Evolutionary conservation across 2,113 vertebrate genomes (phyloP).

Genomic region (Heliornis fulica): DNA sequence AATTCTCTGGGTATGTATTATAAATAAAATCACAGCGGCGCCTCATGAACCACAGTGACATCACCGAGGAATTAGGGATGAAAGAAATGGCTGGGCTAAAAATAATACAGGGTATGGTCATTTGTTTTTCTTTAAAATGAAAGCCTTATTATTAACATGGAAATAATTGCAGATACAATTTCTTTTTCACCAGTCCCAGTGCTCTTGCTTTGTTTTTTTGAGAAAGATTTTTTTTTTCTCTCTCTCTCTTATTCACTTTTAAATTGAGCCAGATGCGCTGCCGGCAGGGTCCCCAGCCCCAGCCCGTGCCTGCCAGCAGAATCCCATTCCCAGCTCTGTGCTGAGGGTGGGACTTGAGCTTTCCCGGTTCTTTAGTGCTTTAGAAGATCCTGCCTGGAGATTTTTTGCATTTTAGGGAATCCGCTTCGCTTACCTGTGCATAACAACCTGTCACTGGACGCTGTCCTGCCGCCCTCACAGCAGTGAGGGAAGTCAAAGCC

Average conservation of each 20-base stretch:
- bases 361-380: background rate
- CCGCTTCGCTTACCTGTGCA: fast-evolving
- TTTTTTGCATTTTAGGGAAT: background rate
- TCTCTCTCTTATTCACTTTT: background rate
- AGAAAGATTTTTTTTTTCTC: background rate
- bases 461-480: background rate
- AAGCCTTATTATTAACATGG: background rate
- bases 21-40: background rate
- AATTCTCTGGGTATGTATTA: background rate
- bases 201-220: background rate
- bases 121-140: background rate
- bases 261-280: background rate
- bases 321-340: fast-evolving
- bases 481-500: background rate
- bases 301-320: background rate
- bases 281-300: background rate
- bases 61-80: background rate
- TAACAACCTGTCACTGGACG: fast-evolving
- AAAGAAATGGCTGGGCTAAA: background rate
- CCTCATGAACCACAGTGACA: background rate
- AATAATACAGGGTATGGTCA: background rate
- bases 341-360: background rate
- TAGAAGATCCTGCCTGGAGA: background rate
- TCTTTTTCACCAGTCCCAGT: background rate
- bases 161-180: background rate